Conservation (phyloP, 2,113 vertebrate genomes). For the Potamarius usumacintae region DNA sequence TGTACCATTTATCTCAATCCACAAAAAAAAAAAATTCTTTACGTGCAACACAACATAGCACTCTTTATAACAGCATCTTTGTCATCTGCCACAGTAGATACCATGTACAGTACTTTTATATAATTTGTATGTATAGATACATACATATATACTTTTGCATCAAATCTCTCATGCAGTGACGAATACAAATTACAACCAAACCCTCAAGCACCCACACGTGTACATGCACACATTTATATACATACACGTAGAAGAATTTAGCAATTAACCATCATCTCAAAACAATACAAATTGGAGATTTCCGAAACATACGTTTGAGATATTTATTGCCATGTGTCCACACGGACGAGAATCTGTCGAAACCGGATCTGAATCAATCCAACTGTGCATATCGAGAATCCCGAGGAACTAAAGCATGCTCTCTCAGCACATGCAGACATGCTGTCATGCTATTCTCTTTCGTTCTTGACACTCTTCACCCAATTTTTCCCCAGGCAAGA, state of each 20-base stretch:
- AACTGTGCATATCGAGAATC: conserved; percentile 4
- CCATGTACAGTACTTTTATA: conserved; percentile 16
- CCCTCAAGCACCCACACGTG: neutral
- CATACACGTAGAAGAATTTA: conserved; percentile 21
- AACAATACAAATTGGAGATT: conserved; percentile 12
- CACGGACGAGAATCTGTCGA: neutral
- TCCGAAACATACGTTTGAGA: conserved; percentile 13
- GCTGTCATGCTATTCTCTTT: conserved; percentile 15
- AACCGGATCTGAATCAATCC: conserved; percentile 17
- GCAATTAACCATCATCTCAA: conserved; percentile 12
- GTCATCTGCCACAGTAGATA: conserved; percentile 38
- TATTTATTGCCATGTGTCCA: conserved; percentile 45
- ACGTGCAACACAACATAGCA: conserved; percentile 55
- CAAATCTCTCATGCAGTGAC: conserved; percentile 24
- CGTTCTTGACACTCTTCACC: neutral
- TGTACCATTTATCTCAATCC: conserved; percentile 24
- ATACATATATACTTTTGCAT: neutral
- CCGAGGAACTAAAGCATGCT: conserved; percentile 35
- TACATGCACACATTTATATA: conserved; percentile 27
- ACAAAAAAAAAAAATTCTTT: conserved; percentile 43
- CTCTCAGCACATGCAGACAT: conserved; percentile 25
- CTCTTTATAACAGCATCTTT: conserved; percentile 12
- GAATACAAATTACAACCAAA: neutral
- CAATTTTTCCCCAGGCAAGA: conserved; percentile 11
- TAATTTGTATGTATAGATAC: no score